A percentile compares a stretch with the other conserved stretches of the same genome.
These are phyloP conservation scores for Macrosiphum euphorbiae DNA, from an alignment of 2,888 invertebrate species.

Conservation along the genomic window DNA sequence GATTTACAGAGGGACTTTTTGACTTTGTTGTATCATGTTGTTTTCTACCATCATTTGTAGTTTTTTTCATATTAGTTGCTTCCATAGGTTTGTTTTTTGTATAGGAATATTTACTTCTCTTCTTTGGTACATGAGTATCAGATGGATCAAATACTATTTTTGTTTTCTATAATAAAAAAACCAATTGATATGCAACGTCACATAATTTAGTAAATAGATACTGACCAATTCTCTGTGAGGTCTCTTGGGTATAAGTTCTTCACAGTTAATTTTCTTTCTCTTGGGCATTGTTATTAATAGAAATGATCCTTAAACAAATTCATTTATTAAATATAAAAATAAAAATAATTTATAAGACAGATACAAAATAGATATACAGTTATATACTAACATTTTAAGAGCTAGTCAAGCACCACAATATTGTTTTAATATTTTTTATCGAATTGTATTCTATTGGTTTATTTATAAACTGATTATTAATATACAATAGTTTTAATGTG, in stretches of 20 bases:
- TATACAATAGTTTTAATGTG: background rate
- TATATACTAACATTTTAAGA: background rate
- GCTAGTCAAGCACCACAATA: background rate
- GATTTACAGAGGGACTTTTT: background rate
- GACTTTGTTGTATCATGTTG: background rate
- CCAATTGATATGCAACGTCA: background rate
- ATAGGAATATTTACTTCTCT: background rate
- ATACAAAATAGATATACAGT: background rate
- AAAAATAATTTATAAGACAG: background rate
- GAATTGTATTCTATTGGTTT: no score
- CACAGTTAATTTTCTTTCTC: background rate
- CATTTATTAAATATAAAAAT: background rate
- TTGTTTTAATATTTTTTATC: background rate
- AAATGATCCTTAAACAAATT: constrained; percentile 1
- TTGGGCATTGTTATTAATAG: constrained; percentile 8
- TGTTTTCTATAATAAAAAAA: constrained; percentile 27
- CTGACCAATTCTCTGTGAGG: constrained; percentile 46
- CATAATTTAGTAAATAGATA: background rate
- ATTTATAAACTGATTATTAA: no score
- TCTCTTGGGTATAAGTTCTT: background rate
- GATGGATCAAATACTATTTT: constrained; percentile 59
- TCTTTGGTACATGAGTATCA: constrained; percentile 44
- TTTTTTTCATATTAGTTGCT: no score
- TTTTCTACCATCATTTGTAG: background rate
- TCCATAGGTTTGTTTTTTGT: background rate